Base-by-base conservation (phyloP, 2,797 vertebrate genomes). In the Acropternis orthonyx region DNA sequence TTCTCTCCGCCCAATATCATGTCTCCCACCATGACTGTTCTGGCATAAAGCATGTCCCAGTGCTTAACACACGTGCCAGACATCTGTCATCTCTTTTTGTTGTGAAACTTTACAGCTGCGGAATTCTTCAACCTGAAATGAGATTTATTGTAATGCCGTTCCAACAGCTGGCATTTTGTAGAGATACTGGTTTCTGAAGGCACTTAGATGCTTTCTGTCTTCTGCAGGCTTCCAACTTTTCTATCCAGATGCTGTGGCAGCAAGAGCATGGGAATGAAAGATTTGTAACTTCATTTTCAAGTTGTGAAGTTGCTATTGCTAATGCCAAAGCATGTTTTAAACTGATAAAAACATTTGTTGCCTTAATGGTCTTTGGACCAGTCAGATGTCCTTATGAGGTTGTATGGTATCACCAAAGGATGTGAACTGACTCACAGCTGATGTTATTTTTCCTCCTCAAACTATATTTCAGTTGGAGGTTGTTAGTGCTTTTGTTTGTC, bases 1-100 rank as follows among this genome's bases (percentile, higher is more conserved):
- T 32, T 63, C 37, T 73, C 36, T 72, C 52, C 6, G 2, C 65
- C 19, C 2, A 0, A 0, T 55, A 18, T 2, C 7, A 1, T 7
- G 6, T n/a, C 74, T 86, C 34, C 21, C 11, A 37, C 52, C 9
- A 3, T 1, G 7, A 48, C 44, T 85, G 1, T 13, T 88, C 79
- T 49, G 72, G 20, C 52, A 55, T 77, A 28, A 44, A 66, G 12
- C 13, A 3, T 32, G 24, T 66, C 44, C 20, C 26, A 22, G 44
- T 28, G 32, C 44, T 79, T 59, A 44, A 54, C n/a, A 43, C 39
- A 4, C 0, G 0, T 91, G 75, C 22, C 34, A 80, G n/a, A 20
- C 14, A 63, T 63, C 28, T 77, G 30, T 76, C 36, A 16, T 41
- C 21, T 76, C 52, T 34, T 36, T 46, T 46, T 14, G 9, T 52